Conservation (phyloP, 2,113 vertebrate genomes). For the Burhinus oedicnemus region DNA sequence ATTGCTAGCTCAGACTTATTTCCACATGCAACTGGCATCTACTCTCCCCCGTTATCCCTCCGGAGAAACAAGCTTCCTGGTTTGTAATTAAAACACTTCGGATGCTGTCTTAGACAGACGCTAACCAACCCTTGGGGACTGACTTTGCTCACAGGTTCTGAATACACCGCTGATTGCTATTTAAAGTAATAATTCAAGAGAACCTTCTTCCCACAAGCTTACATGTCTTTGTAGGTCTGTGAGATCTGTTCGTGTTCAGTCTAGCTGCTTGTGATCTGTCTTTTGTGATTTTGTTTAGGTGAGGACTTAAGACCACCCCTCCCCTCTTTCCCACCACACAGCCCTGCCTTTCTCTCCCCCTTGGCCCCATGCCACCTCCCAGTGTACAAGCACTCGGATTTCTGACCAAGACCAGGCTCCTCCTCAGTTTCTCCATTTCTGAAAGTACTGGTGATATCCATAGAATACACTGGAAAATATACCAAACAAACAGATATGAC, state of each 20-base stretch:
- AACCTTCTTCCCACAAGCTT: background rate
- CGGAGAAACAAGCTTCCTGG: background rate
- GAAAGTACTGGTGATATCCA: background rate
- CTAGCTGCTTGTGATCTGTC: background rate
- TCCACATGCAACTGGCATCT: background rate
- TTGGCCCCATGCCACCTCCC: background rate
- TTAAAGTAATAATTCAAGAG: background rate
- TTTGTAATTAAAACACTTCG: background rate
- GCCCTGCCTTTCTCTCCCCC: background rate
- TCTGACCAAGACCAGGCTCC: background rate
- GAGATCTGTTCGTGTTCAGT: background rate
- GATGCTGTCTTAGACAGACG: background rate
- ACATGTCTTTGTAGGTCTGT: background rate
- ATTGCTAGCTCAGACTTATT: background rate
- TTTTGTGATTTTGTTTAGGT: background rate
- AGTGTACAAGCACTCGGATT: background rate
- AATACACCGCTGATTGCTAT: background rate
- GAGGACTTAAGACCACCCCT: background rate
- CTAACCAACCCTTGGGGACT: background rate
- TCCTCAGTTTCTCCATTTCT: background rate
- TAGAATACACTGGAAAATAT: background rate
- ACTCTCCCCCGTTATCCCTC: background rate
- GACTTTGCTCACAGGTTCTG: background rate
- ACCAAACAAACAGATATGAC: background rate
- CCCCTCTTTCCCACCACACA: background rate